Conservation (phyloP, 2,797 vertebrate genomes). For the Anas georgica region DNA sequence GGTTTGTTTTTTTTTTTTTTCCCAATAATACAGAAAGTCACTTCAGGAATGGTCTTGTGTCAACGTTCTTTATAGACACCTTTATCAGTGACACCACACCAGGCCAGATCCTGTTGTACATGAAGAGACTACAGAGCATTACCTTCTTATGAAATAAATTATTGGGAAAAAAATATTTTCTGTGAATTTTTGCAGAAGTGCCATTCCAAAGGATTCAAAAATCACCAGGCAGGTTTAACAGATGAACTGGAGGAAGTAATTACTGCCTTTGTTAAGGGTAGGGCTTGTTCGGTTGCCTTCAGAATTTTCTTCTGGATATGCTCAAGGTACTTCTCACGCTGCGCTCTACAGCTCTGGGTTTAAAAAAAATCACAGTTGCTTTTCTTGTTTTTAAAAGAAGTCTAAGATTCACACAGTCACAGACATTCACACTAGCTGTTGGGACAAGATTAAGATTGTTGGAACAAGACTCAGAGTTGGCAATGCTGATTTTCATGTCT, state of each 20-base stretch:
- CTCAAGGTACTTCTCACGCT: background rate
- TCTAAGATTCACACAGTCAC: background rate
- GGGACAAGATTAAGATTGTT: background rate
- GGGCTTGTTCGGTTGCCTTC: background rate
- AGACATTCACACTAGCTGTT: background rate
- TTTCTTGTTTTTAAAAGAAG: background rate
- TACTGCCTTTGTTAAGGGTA: background rate
- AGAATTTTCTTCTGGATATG: background rate
- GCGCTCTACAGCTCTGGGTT: background rate
- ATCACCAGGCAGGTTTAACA: background rate
- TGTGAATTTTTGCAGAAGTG: background rate
- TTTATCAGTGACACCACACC: background rate
- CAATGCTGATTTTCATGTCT: fast-evolving
- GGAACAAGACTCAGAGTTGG: background rate
- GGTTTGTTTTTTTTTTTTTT: no score
- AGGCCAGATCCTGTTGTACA: background rate
- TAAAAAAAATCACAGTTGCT: background rate
- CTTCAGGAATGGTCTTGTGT: background rate
- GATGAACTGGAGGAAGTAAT: background rate
- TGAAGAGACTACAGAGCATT: background rate
- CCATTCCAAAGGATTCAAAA: background rate
- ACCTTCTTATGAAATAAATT: background rate
- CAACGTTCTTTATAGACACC: background rate
- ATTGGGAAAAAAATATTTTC: background rate
- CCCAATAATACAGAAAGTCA: background rate